Evolutionary conservation across 2,113 vertebrate genomes (phyloP).

Genomic region (Trachemys scripta): DNA sequence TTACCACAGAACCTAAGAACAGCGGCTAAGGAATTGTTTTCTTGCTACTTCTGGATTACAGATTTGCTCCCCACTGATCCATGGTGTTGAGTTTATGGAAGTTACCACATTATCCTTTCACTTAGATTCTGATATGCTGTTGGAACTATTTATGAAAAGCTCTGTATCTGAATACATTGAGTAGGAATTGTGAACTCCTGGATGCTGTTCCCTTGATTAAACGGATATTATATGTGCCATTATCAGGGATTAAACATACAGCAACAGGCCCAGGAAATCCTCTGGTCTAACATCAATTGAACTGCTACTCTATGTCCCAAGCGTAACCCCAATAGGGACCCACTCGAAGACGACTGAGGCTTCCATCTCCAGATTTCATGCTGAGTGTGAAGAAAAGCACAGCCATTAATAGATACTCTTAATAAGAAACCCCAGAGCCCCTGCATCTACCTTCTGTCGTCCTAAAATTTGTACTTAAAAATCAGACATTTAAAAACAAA

Average conservation of each 20-base stretch:
- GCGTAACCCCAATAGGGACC: background rate
- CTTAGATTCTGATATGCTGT: background rate
- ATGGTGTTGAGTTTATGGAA: background rate
- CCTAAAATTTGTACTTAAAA: constrained; percentile 41
- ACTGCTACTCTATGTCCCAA: background rate
- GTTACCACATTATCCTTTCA: background rate
- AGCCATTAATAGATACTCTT: background rate
- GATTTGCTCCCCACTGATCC: background rate
- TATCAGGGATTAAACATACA: background rate
- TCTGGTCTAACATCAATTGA: background rate
- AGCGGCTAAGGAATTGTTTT: background rate
- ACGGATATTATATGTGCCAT: background rate
- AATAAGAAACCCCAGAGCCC: constrained; percentile 45
- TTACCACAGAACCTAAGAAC: background rate
- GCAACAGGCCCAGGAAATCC: background rate
- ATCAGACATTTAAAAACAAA: constrained; percentile 16
- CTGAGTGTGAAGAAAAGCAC: background rate
- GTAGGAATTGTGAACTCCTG: constrained; percentile 1
- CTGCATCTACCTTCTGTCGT: background rate
- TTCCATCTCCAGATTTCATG: background rate
- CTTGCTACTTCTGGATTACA: constrained; percentile 56
- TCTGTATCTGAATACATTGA: background rate
- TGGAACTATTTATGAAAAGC: background rate
- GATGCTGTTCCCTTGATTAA: background rate
- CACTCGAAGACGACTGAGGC: background rate